Evolutionary conservation across 1,140 invertebrate genomes (phyloP), one percentile per base, ranked within the genome.

Genomic region (Bombus impatiens): DNA sequence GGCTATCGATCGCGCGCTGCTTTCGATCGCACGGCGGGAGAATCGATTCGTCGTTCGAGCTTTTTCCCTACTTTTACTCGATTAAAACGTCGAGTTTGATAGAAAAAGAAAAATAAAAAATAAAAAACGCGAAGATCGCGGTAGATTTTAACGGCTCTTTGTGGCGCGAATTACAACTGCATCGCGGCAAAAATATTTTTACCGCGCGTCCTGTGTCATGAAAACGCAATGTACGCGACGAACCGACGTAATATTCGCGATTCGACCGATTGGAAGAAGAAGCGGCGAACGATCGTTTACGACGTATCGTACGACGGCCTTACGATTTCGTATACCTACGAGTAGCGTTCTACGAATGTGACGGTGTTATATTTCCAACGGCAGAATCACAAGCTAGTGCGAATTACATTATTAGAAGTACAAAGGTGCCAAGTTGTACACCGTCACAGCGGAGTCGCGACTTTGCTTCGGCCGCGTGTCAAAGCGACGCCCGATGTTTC

Each of bases 41-140:
- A 57, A 53, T 76, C 0, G 12, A 72, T 42, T 72, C 40, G 0
- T 35, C 22, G n/a, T 22, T 76, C 32, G 22, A 32, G 53, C 35
- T 28, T 25, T 15, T 35, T 12, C 59, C 53, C 1, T 59, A n/a
- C 53, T 40, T 77, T 37, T 62, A 62, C 15, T 78, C 76, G 76
- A 78, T 78, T 42, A 42, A 42, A 62, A 28, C 22, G 28, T 59
- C 47, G 47, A 59, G 28, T 5, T 2, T n/a, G 35, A 3, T 3
- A 32, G 32, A 32, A 32, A 32, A 32, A 32, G 32, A 32, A 32
- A 65, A 18, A 3, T 1, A 65, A 8, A 65, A 32, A 65, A 32
- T 18, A 12, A n/a, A 40, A 8, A 70, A n/a, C 3, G n/a, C 0
- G 25, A 2, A 3, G 12, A 2, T 13, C 22, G 25, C 15, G 35